Conservation (phyloP, 1,140 invertebrate genomes). For the Bicyclus anynana region DNA sequence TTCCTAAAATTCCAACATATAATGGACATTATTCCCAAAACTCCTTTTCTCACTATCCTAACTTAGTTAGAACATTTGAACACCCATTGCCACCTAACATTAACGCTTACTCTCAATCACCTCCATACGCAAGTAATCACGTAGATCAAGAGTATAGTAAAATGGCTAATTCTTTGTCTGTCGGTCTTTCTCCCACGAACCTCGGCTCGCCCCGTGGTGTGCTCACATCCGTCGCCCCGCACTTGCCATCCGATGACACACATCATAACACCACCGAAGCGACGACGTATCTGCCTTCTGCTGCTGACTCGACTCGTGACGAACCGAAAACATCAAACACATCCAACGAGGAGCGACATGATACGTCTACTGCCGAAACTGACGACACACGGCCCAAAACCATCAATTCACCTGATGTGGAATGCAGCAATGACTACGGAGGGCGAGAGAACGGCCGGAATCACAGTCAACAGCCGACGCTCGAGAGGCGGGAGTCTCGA, state of each 20-base stretch:
- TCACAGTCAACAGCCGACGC: slow-evolving; percentile 57
- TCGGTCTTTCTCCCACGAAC: slow-evolving; percentile 69
- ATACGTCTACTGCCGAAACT: slow-evolving; percentile 27
- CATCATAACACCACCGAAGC: slow-evolving; percentile 23
- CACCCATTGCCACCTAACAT: slow-evolving; percentile 36
- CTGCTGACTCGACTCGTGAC: slow-evolving; percentile 12
- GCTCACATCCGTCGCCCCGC: slow-evolving; percentile 55
- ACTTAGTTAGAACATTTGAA: slow-evolving; percentile 41
- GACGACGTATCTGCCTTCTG: slow-evolving; percentile 21
- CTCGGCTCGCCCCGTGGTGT: slow-evolving; percentile 60
- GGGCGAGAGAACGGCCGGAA: slow-evolving; percentile 72
- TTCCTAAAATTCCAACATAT: not conserved
- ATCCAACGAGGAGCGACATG: slow-evolving; percentile 22
- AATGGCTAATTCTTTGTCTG: slow-evolving; percentile 71
- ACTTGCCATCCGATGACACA: slow-evolving; percentile 46
- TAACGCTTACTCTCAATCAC: slow-evolving; percentile 50
- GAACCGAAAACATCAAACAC: slow-evolving; percentile 17
- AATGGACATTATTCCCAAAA: not conserved
- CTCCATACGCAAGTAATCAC: slow-evolving; percentile 47
- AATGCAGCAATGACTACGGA: slow-evolving; percentile 74
- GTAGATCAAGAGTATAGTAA: slow-evolving; percentile 57
- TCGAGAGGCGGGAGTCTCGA: slow-evolving; percentile 73
- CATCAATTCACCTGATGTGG: slow-evolving; percentile 33
- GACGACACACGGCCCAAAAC: slow-evolving; percentile 37
- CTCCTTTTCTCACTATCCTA: slow-evolving; percentile 12